Percentiles rank a stretch among this genome's conserved stretches.
phyloP scores from a whole-genome alignment of 1,140 invertebrate genomes.

The Drosophila ogumai region DNA sequence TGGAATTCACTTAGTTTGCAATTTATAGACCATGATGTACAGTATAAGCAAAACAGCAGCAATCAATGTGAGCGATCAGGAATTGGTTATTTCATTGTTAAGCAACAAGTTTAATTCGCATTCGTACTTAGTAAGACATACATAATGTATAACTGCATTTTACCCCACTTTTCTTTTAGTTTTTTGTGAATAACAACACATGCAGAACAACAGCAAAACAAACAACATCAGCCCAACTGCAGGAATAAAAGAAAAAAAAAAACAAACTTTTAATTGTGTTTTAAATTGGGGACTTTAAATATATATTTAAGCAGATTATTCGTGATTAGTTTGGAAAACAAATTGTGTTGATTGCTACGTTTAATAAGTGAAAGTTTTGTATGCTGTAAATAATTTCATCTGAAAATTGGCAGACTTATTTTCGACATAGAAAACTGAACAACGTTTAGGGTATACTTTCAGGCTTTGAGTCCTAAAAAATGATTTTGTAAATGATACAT shows the following conservation, averaged over 20 bases:
- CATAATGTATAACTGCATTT: conserved; percentile 76
- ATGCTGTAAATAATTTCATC: background rate
- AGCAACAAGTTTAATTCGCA: conserved; percentile 54
- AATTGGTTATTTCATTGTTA: conserved; percentile 66
- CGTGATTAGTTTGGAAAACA: background rate
- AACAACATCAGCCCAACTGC: conserved; percentile 61
- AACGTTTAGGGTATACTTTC: background rate
- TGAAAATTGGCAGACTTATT: background rate
- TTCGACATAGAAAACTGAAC: background rate
- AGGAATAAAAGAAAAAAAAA: conserved; percentile 62
- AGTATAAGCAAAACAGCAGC: conserved; percentile 54
- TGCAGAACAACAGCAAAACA: conserved; percentile 40
- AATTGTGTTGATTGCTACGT: background rate
- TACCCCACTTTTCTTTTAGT: conserved; percentile 39
- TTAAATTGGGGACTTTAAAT: background rate
- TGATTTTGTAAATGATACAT: background rate
- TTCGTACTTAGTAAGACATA: conserved; percentile 68
- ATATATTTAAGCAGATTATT: background rate
- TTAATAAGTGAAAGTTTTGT: no score
- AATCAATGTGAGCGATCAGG: conserved; percentile 31
- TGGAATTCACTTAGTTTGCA: conserved; percentile 62
- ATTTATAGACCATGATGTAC: conserved; percentile 76
- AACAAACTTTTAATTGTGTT: conserved; percentile 7
- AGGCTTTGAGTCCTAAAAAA: background rate
- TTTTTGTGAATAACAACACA: conserved; percentile 63